Base-by-base conservation (phyloP, 2,888 invertebrate genomes). In the Colostygia pectinataria region DNA sequence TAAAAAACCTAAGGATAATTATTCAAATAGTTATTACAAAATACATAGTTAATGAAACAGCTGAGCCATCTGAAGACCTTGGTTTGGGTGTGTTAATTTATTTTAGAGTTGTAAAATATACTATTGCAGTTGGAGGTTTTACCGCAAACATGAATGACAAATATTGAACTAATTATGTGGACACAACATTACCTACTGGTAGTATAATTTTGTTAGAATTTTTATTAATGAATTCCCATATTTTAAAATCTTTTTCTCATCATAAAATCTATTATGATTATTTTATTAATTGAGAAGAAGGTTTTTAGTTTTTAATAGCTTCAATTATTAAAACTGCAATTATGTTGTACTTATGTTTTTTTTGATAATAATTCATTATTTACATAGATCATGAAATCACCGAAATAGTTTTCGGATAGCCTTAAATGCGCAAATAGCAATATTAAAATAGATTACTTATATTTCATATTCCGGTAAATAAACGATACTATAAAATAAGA, bases 151-250 rank as follows among this genome's bases (percentile, higher is more conserved):
- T n/a, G 4, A 15, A 3, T 20, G 6, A 5, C 20, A 20, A n/a
- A n/a, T n/a, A n/a, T n/a, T 20, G 20, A 20, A 15, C 15, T 15
- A 15, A 1, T 15, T 12, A 13, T 27, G 37, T 46, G 46, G 46
- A 39, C 46, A 51, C 50, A 47, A 42, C 38, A 27, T 10, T 14
- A 31, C n/a, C 4, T 27, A 48, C 38, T 40, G 15, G 24, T 68
- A 60, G 52, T 42, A 40, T 63, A 59, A 63, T 60, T 66, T 63
- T 60, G 23, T 56, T 65, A 60, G 46, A 43, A 50, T 59, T 59
- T 65, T 55, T 57, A 53, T 53, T 28, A 33, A 46, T 38, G 39
- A 51, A 52, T 59, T 60, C 9, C 7, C 6, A n/a, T 20, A 28
- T 29, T 18, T 15, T 15, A 5, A 10, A 25, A 9, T n/a, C 8